phyloP scores from a whole-genome alignment of 2,888 invertebrate genomes.

The Ephialtes manifestator region DNA sequence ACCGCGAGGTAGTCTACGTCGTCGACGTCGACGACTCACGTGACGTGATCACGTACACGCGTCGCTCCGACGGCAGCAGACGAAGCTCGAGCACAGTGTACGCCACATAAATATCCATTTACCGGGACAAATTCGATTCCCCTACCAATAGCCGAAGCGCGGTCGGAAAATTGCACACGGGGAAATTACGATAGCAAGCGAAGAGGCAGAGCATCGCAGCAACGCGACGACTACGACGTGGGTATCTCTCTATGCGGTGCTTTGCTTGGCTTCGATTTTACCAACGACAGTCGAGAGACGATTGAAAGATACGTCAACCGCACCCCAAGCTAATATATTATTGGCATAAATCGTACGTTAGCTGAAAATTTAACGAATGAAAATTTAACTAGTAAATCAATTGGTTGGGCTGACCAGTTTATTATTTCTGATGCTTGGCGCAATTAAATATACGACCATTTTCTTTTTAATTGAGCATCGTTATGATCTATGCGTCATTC shows the following conservation, averaged over 20 bases:
- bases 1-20: slow-evolving; percentile 11
- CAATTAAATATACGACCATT: background rate
- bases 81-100: slow-evolving; percentile 33
- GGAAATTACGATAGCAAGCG: slow-evolving; percentile 67
- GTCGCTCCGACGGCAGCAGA: background rate
- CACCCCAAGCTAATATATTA: background rate
- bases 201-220: slow-evolving; percentile 7
- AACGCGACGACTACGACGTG: slow-evolving; percentile 2
- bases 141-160: slow-evolving; percentile 65
- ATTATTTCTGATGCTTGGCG: background rate
- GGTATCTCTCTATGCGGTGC: slow-evolving; percentile 10
- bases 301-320: slow-evolving; percentile 27
- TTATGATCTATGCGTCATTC: too few relatives aligned
- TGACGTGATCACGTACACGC: slow-evolving; percentile 38
- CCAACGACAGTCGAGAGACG: slow-evolving; percentile 10
- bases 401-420: background rate
- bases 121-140: slow-evolving; percentile 74
- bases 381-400: background rate
- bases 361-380: background rate
- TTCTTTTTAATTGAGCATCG: too few relatives aligned
- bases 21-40: slow-evolving; percentile 46
- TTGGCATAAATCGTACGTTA: background rate
- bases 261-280: slow-evolving; percentile 34
- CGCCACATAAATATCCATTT: slow-evolving; percentile 75
- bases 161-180: slow-evolving; percentile 67